Base-by-base conservation (phyloP, 1,140 invertebrate species). In the Listronotus oregonensis region DNA sequence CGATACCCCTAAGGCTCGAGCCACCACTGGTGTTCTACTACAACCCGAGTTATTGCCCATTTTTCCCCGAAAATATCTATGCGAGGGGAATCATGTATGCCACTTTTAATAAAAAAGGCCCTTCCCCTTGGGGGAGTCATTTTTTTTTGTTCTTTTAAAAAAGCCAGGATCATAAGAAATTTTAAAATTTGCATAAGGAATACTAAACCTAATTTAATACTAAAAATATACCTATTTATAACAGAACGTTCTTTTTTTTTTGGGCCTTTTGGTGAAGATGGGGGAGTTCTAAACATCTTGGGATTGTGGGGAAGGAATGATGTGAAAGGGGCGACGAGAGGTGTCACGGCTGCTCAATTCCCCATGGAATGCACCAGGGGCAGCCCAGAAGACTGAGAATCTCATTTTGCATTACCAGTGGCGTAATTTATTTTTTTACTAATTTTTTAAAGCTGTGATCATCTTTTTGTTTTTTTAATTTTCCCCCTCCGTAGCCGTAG, bases 281-380 rank as follows among this genome's bases (percentile, higher is more conserved):
- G 84, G 4, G 83, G 82, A 7, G 69, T 67, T 0, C 70, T 71
- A 7, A 73, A 81, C 47, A 64, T 76, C 10, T 77, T 77, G 14
- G 83, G 82, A 5, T 0, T 85, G 84, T 66, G 84, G 82, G 42
- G 83, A 83, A 4, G 83, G 83, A 21, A 73, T 85, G 75, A 77
- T 75, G 63, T 85, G 84, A 71, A 73, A 49, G n/a, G 79, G 27
- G 40, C 5, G 76, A 84, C 66, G 78, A 82, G 37, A 76, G 71
- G 56, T 85, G 83, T 71, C 71, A 74, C 18, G 84, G 84, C 6
- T 85, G 84, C 72, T 72, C 60, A 49, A 62, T 73, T 12, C 42
- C 54, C 71, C n/a, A 40, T 75, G 63, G 47, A 71, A 27, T 75
- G 73, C 46, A 69, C 52, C 54, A 57, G n/a, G 46, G 39, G 9